Percentiles rank a stretch among this genome's conserved stretches.
Conservation (phyloP, 2,113 vertebrate genomes). For the Seriola rivoliana region DNA sequence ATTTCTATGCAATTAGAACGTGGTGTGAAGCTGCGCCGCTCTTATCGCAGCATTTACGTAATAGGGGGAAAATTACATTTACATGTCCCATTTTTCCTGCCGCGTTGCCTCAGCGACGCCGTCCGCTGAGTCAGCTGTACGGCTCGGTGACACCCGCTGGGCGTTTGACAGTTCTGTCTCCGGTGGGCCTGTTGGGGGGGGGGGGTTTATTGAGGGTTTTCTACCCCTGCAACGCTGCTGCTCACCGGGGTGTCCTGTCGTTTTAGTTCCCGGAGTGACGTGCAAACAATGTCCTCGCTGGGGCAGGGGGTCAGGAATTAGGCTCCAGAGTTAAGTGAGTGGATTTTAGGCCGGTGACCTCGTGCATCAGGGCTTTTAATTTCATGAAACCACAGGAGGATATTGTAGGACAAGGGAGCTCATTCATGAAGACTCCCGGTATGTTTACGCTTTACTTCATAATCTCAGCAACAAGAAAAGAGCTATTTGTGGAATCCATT, state of each 20-base stretch:
- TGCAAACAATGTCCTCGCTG: not conserved
- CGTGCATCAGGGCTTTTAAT: slow-evolving; percentile 2
- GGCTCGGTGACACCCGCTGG: slow-evolving; percentile 31
- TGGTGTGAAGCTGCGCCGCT: not conserved
- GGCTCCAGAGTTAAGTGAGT: slow-evolving; percentile 46
- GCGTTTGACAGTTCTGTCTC: slow-evolving; percentile 36
- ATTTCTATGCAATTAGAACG: slow-evolving; percentile 43
- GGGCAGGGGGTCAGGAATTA: slow-evolving; percentile 35
- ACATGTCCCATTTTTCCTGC: slow-evolving; percentile 16
- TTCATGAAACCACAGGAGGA: not conserved
- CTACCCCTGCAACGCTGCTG: not conserved
- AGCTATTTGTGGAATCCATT: not conserved
- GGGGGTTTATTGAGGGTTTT: slow-evolving; percentile 40
- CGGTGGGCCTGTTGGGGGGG: slow-evolving; percentile 11
- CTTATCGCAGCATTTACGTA: slow-evolving; percentile 41
- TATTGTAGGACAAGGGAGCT: too few species aligned
- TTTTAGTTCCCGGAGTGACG: slow-evolving; percentile 21
- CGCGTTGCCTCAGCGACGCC: slow-evolving; percentile 8
- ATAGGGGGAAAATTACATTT: slow-evolving; percentile 31
- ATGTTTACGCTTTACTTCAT: not conserved
- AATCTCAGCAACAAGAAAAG: too few species aligned
- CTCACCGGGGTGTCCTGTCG: not conserved
- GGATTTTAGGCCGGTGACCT: slow-evolving; percentile 1
- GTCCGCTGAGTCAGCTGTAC: slow-evolving; percentile 47
- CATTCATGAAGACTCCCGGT: too few species aligned